Percentiles rank a stretch among this genome's conserved stretches.
Evolutionary conservation across 2,797 vertebrate genomes (phyloP).

Genomic region (Morus bassanus): DNA sequence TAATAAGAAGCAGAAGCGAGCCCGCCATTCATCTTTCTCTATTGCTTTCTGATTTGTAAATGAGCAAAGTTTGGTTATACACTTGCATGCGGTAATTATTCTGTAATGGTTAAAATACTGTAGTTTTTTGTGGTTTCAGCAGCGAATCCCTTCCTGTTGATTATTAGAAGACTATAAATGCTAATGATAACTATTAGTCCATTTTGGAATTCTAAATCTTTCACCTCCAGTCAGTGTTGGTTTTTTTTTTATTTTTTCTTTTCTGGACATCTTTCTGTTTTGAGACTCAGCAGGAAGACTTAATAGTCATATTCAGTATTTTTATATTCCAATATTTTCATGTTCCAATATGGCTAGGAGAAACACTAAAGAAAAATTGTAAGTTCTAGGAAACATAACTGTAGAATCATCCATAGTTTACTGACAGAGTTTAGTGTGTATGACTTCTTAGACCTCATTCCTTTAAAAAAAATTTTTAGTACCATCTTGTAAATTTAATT

Average conservation of each 20-base stretch:
- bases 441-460: not conserved
- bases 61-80: not conserved
- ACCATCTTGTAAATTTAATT: not conserved
- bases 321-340: not conserved
- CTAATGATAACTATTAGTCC: not conserved
- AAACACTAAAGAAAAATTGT: not conserved
- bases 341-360: not conserved
- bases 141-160: not conserved
- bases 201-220: not conserved
- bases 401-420: not conserved
- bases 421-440: not conserved
- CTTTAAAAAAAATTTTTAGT: not conserved
- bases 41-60: not conserved
- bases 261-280: not conserved
- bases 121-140: not conserved
- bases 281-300: not conserved
- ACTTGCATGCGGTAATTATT: not conserved
- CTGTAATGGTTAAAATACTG: not conserved
- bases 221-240: not conserved
- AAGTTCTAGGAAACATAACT: not conserved
- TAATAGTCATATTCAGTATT: not conserved
- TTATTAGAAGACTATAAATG: not conserved
- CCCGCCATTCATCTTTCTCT: not conserved
- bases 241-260: not conserved
- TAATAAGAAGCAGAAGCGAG: not conserved